Conservation (phyloP, 2,888 invertebrate genomes). For the Barypeithes pellucidus region DNA sequence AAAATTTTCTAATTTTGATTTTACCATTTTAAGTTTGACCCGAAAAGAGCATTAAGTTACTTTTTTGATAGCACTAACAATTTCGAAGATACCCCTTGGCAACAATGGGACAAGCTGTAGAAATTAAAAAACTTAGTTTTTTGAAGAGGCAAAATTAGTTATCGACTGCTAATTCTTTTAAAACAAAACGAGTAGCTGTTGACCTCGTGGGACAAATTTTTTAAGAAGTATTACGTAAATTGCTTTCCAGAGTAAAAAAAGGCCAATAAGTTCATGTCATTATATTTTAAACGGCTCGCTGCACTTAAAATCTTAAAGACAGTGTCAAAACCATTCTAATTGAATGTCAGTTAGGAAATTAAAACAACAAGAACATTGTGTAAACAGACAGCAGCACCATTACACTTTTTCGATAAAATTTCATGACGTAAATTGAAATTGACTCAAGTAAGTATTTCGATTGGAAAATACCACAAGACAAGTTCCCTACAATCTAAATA, state of each 20-base stretch:
- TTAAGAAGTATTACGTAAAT: constrained; percentile 38
- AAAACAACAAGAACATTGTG: constrained; percentile 48
- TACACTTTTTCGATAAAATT: constrained; percentile 18
- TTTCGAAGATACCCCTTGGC: too few species aligned
- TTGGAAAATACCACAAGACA: not conserved
- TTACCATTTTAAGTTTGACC: too few species aligned
- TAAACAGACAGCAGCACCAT: constrained; percentile 19
- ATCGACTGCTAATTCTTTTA: not conserved
- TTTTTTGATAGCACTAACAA: too few species aligned
- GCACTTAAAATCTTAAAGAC: constrained; percentile 53
- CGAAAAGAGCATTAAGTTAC: too few species aligned
- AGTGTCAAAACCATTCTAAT: constrained; percentile 68
- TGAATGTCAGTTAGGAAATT: constrained; percentile 62
- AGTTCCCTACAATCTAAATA: not conserved
- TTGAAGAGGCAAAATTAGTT: too few species aligned
- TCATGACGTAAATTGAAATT: constrained; percentile 11
- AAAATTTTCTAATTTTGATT: too few species aligned
- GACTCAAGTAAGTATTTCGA: not conserved
- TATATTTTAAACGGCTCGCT: constrained; percentile 45
- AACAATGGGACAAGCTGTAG: too few species aligned
- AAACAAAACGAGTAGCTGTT: not conserved
- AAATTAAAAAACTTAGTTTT: too few species aligned
- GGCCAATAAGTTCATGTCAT: constrained; percentile 44
- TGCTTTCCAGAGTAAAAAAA: constrained; percentile 23
- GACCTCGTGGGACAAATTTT: constrained; percentile 16